Percentiles rank a stretch among this genome's conserved stretches.
These are phyloP conservation scores for Nymphicus hollandicus DNA, from an alignment of 2,113 vertebrate species.

Conservation along the genomic window DNA sequence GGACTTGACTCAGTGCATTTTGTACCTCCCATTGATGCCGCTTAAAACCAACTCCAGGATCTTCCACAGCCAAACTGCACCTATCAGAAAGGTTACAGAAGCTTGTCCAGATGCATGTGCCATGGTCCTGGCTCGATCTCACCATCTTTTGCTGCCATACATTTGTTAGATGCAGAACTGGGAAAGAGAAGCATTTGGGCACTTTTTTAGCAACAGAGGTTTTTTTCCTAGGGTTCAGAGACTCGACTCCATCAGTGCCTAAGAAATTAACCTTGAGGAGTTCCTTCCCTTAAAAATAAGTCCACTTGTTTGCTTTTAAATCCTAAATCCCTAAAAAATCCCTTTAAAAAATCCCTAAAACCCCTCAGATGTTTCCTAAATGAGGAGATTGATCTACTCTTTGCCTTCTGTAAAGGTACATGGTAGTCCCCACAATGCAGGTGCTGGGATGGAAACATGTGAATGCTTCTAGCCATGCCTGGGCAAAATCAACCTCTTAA, in stretches of 20 bases:
- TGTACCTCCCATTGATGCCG: not conserved
- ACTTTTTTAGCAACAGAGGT: not conserved
- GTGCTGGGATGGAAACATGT: not conserved
- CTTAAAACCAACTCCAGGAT: not conserved
- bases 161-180: not conserved
- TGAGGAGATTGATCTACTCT: not conserved
- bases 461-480: not conserved
- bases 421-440: fast-evolving
- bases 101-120: not conserved
- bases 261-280: not conserved
- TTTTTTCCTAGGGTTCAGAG: not conserved
- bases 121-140: not conserved
- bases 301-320: not conserved
- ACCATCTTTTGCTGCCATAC: not conserved
- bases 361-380: not conserved
- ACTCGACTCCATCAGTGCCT: not conserved
- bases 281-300: not conserved
- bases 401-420: not conserved
- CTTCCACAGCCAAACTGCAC: not conserved
- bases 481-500: not conserved
- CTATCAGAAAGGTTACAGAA: not conserved
- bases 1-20: not conserved
- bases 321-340: not conserved
- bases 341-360: no score
- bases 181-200: not conserved